phyloP scores from a whole-genome alignment of 2,113 vertebrate species.

The Pyxicephalus adspersus region DNA sequence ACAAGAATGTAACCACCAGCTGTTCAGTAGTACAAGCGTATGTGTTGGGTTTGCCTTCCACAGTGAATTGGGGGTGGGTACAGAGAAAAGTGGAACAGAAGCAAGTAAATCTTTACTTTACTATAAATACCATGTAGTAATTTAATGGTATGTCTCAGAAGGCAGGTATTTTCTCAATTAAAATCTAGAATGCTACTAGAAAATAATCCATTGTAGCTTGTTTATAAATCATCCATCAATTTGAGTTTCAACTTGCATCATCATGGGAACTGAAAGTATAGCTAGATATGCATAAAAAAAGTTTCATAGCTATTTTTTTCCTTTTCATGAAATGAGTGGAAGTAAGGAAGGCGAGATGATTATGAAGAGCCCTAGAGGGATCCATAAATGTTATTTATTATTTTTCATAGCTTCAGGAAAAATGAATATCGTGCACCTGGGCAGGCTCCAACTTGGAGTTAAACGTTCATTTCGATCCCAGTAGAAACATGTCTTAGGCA shows the following conservation, averaged over 20 bases:
- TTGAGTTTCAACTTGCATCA: conserved; percentile 10
- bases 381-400: conserved; percentile 49
- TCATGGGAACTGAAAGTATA: conserved; percentile 11
- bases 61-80: too few species aligned
- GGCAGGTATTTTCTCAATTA: neutral
- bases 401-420: conserved; percentile 51
- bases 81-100: too few species aligned
- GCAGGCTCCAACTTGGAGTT: neutral
- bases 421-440: conserved; percentile 26
- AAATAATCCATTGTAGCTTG: neutral
- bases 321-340: conserved; percentile 17
- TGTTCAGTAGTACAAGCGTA: too few species aligned
- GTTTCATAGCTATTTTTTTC: neutral
- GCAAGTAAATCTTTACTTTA: neutral
- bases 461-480: accelerated
- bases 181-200: neutral
- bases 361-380: conserved; percentile 45
- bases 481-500: conserved; percentile 53
- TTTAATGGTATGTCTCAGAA: neutral
- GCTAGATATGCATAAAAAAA: neutral
- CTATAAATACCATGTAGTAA: neutral
- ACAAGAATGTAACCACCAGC: too few species aligned
- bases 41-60: too few species aligned
- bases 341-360: conserved; percentile 14
- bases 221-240: conserved; percentile 5